Evolutionary conservation across 2,113 vertebrate genomes (phyloP).

Genomic region (Pongo abelii): DNA sequence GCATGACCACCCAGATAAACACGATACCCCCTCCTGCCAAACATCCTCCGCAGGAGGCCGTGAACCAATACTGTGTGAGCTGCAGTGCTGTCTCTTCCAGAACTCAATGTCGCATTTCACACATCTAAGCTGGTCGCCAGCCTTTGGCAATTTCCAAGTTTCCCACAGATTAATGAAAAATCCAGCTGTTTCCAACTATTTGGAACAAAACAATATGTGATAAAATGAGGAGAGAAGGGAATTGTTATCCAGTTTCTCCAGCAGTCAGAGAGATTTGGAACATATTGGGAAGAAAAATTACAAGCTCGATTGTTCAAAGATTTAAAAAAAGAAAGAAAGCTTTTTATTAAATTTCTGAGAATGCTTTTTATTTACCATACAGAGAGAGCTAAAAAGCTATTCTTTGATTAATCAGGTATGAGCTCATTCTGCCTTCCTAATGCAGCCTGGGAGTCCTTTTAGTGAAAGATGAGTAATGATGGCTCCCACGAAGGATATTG

Average conservation of each 20-base stretch:
- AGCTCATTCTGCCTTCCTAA: conserved; percentile 67
- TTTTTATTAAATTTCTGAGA: conserved; percentile 65
- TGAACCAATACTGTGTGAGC: conserved; percentile 49
- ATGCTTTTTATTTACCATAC: conserved; percentile 67
- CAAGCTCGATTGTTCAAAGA: conserved; percentile 60
- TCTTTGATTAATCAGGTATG: conserved; percentile 68
- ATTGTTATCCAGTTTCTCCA: conserved; percentile 64
- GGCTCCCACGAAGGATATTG: not conserved
- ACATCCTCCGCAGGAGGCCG: not conserved
- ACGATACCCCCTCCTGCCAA: conserved; percentile 51
- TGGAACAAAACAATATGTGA: conserved; percentile 67
- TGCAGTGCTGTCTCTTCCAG: conserved; percentile 27
- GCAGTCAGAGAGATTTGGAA: conserved; percentile 67
- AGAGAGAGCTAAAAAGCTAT: conserved; percentile 62
- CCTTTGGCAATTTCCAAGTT: conserved; percentile 69
- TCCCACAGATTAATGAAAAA: conserved; percentile 79
- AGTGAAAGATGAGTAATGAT: conserved; percentile 6
- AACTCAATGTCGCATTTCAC: conserved; percentile 69
- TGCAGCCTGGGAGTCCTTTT: conserved; percentile 55
- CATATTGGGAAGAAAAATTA: conserved; percentile 56
- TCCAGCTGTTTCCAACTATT: conserved; percentile 80
- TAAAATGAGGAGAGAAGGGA: conserved; percentile 64
- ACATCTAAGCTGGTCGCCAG: conserved; percentile 71
- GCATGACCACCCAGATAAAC: conserved; percentile 40
- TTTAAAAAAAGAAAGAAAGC: not conserved